phyloP scores from a whole-genome alignment of 2,888 invertebrate species.

The Ichneumoninae sp. region DNA sequence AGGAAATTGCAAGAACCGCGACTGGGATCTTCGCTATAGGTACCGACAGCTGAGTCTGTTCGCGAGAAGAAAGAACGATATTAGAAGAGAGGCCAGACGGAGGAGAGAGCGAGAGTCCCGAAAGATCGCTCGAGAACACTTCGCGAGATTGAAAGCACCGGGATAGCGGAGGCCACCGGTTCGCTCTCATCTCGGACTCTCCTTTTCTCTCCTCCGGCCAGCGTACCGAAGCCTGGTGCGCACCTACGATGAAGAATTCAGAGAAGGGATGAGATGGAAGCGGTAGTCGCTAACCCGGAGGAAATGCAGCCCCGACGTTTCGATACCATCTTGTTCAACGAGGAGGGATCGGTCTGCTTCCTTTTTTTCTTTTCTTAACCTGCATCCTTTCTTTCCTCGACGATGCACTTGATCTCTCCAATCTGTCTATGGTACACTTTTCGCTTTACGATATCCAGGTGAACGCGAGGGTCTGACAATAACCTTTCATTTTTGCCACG shows the following conservation, averaged over 20 bases:
- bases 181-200: constrained; percentile 20
- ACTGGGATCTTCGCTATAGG: constrained; percentile 16
- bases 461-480: neutral
- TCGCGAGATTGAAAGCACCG: constrained; percentile 64
- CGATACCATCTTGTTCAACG: constrained; percentile 51
- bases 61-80: constrained; percentile 21
- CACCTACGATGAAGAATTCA: constrained; percentile 56
- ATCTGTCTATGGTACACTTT: constrained; percentile 4
- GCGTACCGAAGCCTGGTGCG: constrained; percentile 31
- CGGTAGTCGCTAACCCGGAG: constrained; percentile 1
- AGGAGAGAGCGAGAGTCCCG: constrained; percentile 39
- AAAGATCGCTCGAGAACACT: constrained; percentile 66
- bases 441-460: neutral
- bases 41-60: constrained; percentile 48
- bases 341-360: constrained; percentile 20
- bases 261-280: constrained; percentile 26
- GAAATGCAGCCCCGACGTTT: constrained; percentile 44
- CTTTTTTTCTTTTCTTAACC: constrained; percentile 10
- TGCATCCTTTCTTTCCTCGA: constrained; percentile 30
- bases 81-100: constrained; percentile 43
- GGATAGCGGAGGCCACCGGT: constrained; percentile 40
- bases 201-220: constrained; percentile 51
- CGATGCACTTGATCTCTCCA: constrained; percentile 11
- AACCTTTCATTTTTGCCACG: neutral
- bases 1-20: constrained; percentile 39